These are phyloP conservation scores for Ariopsis seemanni DNA, from an alignment of 2,113 vertebrate genomes.

Conservation along the genomic window DNA sequence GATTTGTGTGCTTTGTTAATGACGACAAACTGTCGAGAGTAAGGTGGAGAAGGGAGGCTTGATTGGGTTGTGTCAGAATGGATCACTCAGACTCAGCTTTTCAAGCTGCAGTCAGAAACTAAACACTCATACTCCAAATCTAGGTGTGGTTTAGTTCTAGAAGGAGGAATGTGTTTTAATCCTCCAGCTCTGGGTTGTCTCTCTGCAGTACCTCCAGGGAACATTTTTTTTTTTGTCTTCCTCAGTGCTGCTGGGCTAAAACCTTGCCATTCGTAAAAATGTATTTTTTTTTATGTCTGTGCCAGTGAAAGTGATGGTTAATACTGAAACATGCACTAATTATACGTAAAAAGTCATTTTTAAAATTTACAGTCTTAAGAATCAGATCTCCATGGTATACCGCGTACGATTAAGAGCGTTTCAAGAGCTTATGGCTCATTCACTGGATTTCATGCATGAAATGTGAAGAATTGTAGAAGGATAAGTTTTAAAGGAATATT, in stretches of 20 bases:
- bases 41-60: neutral
- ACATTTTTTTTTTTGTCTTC: neutral
- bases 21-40: neutral
- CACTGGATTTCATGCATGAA: constrained; percentile 9
- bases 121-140: neutral
- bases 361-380: neutral
- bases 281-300: neutral
- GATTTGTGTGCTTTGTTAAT: no score
- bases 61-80: no score
- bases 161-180: neutral
- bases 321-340: neutral
- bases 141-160: neutral
- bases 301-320: neutral
- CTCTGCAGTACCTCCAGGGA: neutral
- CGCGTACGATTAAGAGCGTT: constrained; percentile 8
- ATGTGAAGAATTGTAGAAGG: neutral
- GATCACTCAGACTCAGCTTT: neutral
- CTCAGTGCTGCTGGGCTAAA: neutral
- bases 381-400: neutral
- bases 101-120: neutral
- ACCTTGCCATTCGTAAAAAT: neutral
- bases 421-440: neutral
- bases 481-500: constrained; percentile 19
- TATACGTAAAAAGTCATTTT: neutral
- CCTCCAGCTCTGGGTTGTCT: neutral